These are phyloP conservation scores for Torymus auratus DNA, from an alignment of 2,888 invertebrate genomes.

Conservation along the genomic window DNA sequence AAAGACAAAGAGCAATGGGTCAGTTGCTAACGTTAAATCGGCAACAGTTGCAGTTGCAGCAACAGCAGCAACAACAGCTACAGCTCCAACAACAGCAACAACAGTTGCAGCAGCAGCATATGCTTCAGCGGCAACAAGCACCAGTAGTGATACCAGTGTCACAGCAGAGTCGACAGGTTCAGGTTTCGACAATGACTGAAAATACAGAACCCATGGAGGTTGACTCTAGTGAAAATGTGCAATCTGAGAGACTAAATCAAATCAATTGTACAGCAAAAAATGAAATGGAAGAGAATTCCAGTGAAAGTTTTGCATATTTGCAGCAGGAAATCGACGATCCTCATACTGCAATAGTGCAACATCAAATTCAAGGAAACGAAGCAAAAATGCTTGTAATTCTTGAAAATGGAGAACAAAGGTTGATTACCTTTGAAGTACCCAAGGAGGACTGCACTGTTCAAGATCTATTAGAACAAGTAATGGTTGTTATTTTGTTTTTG, in stretches of 20 bases:
- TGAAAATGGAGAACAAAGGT: conserved; percentile 87
- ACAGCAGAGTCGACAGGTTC: conserved; percentile 68
- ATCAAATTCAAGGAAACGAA: conserved; percentile 78
- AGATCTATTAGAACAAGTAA: conserved; percentile 87
- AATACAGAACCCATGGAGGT: conserved; percentile 59
- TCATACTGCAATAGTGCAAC: conserved; percentile 69
- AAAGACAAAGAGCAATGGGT: conserved; percentile 48
- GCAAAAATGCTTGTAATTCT: conserved; percentile 89
- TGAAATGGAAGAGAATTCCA: conserved; percentile 64
- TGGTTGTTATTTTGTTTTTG: neutral
- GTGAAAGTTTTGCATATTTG: conserved; percentile 68
- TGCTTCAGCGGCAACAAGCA: conserved; percentile 24
- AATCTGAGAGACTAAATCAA: conserved; percentile 59
- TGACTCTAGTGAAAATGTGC: conserved; percentile 58
- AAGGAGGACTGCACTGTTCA: conserved; percentile 89
- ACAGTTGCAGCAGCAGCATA: conserved; percentile 64
- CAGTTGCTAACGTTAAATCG: conserved; percentile 64
- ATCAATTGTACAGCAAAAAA: conserved; percentile 59
- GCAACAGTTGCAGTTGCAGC: conserved; percentile 68
- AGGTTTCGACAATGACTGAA: conserved; percentile 57
- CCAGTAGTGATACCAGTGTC: conserved; percentile 63
- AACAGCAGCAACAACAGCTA: conserved; percentile 53
- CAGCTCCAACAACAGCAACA: conserved; percentile 27
- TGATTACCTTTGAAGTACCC: conserved; percentile 89
- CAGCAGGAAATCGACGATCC: conserved; percentile 72